phyloP scores from a whole-genome alignment of 2,888 invertebrate genomes.

The Bembecia ichneumoniformis region DNA sequence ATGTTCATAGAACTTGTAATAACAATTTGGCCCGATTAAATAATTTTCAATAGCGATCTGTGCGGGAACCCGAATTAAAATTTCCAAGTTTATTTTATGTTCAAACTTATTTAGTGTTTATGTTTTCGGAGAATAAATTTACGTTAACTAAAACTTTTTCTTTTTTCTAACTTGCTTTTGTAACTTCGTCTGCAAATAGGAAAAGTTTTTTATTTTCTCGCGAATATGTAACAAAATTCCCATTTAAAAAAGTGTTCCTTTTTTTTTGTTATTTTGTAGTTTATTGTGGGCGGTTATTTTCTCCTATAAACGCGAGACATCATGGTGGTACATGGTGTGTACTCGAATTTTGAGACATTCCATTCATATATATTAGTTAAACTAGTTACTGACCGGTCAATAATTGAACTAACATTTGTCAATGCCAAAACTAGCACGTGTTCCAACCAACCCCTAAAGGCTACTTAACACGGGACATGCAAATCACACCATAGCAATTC shows the following conservation, averaged over 20 bases:
- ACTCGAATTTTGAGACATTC: not conserved
- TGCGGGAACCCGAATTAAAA: not conserved
- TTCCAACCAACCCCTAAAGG: conserved; percentile 17
- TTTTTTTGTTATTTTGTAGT: too few species aligned
- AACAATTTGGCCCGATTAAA: not conserved
- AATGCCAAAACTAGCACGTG: conserved; percentile 10
- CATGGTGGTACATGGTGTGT: too few species aligned
- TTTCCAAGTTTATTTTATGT: not conserved
- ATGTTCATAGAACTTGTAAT: not conserved
- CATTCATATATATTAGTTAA: too few species aligned
- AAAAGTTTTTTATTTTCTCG: not conserved
- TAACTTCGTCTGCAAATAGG: not conserved
- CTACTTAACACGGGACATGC: conserved; percentile 47
- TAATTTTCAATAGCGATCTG: not conserved
- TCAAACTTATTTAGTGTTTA: not conserved
- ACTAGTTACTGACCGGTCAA: not conserved
- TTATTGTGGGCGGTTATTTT: too few species aligned
- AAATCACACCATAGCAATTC: conserved; percentile 56
- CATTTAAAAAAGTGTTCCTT: too few species aligned
- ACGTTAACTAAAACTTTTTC: not conserved
- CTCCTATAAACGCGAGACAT: too few species aligned
- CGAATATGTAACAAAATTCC: not conserved
- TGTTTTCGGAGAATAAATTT: not conserved
- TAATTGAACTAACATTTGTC: conserved; percentile 1
- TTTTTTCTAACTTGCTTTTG: not conserved